phyloP scores from a whole-genome alignment of 2,888 invertebrate genomes.

The Mycogona germanica region DNA sequence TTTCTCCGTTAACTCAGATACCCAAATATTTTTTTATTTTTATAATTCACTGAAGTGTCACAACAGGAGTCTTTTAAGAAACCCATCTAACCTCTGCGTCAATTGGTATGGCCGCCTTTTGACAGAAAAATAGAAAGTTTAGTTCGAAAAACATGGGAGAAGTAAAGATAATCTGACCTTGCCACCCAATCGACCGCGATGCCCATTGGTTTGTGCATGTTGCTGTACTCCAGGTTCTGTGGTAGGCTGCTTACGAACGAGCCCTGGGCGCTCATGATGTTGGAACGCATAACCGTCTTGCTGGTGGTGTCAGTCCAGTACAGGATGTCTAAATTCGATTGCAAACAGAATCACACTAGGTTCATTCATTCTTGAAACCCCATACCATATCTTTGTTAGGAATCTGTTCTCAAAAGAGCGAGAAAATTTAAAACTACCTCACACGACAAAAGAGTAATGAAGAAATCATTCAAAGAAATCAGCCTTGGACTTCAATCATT shows the following conservation, averaged over 20 bases:
- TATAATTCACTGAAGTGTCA: too few species aligned
- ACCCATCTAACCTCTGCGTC: too few species aligned
- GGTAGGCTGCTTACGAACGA: slow-evolving; percentile 56
- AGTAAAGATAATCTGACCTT: slow-evolving; percentile 33
- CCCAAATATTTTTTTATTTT: too few species aligned
- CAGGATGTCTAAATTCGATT: slow-evolving; percentile 50
- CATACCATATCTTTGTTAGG: too few species aligned
- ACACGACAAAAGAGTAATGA: too few species aligned
- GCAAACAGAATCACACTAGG: neutral
- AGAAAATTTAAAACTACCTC: too few species aligned
- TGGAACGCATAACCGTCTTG: slow-evolving; percentile 79
- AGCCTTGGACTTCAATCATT: too few species aligned
- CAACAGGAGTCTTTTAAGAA: too few species aligned
- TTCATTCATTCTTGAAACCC: neutral
- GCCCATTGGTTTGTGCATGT: slow-evolving; percentile 61
- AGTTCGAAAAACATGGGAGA: neutral
- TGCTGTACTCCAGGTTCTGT: slow-evolving; percentile 71
- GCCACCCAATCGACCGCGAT: slow-evolving; percentile 90
- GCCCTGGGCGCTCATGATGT: slow-evolving; percentile 51
- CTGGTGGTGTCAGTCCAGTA: slow-evolving; percentile 95
- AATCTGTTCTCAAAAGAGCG: too few species aligned
- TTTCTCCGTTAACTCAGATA: too few species aligned
- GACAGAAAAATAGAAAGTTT: neutral
- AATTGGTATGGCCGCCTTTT: too few species aligned
- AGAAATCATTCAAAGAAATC: too few species aligned